Evolutionary conservation across 2,888 invertebrate species (phyloP).

Genomic region (Sceliomorpha sp.): DNA sequence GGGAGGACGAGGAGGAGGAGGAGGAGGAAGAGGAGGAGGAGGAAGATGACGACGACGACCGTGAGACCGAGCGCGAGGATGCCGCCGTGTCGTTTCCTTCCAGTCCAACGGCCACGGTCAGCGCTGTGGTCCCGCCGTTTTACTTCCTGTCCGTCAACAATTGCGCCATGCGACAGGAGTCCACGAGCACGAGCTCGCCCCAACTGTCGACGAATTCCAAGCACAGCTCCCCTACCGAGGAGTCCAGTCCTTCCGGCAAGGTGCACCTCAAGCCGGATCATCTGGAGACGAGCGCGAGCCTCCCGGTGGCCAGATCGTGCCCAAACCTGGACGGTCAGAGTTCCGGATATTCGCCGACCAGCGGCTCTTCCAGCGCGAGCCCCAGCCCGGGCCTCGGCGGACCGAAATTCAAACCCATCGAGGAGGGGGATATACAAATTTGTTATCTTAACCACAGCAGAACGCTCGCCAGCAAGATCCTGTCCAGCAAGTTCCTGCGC

Average conservation of each 20-base stretch:
- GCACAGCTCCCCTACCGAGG: slow-evolving; percentile 29
- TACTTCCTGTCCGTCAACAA: slow-evolving; percentile 80
- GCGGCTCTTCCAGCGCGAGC: slow-evolving; percentile 80
- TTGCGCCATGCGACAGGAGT: slow-evolving; percentile 79
- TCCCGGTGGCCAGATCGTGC: slow-evolving; percentile 81
- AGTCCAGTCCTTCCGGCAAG: slow-evolving; percentile 16
- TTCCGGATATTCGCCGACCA: slow-evolving; percentile 82
- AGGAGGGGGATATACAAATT: slow-evolving; percentile 87
- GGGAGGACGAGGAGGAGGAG: slow-evolving; percentile 57
- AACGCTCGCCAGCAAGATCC: slow-evolving; percentile 89
- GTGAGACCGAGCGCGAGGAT: slow-evolving; percentile 82
- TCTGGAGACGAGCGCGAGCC: slow-evolving; percentile 66
- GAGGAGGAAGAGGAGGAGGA: slow-evolving; percentile 55
- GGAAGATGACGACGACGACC: slow-evolving; percentile 59
- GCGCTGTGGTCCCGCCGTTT: slow-evolving; percentile 75
- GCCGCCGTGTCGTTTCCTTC: slow-evolving; percentile 77
- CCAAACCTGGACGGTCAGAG: slow-evolving; percentile 82
- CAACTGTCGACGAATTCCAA: slow-evolving; percentile 68
- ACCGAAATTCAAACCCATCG: slow-evolving; percentile 86
- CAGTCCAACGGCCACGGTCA: slow-evolving; percentile 70
- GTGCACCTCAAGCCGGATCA: slow-evolving; percentile 64
- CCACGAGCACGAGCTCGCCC: slow-evolving; percentile 78
- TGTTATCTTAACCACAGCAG: slow-evolving; percentile 89
- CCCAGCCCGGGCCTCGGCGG: slow-evolving; percentile 80
- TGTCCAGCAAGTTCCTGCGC: slow-evolving; percentile 88